Evolutionary conservation across 2,797 vertebrate genomes (phyloP), one percentile per base, ranked within the genome.

Genomic region (Myioborus melanocephalus): DNA sequence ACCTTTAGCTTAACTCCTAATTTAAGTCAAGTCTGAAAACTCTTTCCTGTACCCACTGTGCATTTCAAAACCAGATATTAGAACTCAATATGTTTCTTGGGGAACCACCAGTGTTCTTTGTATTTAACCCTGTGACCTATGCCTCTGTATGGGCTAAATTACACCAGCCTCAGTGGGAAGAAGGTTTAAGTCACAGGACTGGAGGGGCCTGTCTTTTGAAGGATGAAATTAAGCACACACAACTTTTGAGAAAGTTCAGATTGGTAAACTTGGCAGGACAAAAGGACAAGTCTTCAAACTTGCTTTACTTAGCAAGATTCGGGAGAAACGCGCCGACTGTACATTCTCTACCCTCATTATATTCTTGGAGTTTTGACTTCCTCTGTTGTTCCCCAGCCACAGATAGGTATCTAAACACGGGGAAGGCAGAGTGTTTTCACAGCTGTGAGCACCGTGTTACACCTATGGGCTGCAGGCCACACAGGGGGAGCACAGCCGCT

Each of bases 341-440:
- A 82, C 73, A 80, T 94, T 95, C 90, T 55, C 95, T 94, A 35
- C 32, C 46, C 65, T 95, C 69, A 39, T 94, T 94, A 93, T 71
- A 77, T 84, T 94, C 83, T 83, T 59, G 71, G 81, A 96, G 85
- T 89, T 96, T 97, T 86, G 96, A 95, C 80, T 96, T 95, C 93
- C 90, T 93, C 91, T 89, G 83, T 63, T 96, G 91, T 85, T 97
- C 93, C 95, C 83, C 17, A 79, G 95, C 90, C 87, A 96, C 92
- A 97, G 96, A 97, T 97, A 97, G 97, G 96, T 96, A 97, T 96
- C 97, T 96, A 96, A 97, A 97, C 96, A 94, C 2, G 26, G 95
- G 88, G 91, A 94, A 96, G 53, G 92, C 94, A 95, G 94, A 93
- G 87, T 98, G 96, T 98, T 98, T 98, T 96, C 94, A 98, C 97